Percentiles rank a stretch among this genome's conserved stretches.
Evolutionary conservation across 2,113 vertebrate genomes (phyloP).

Genomic region (Crypturellus undulatus): DNA sequence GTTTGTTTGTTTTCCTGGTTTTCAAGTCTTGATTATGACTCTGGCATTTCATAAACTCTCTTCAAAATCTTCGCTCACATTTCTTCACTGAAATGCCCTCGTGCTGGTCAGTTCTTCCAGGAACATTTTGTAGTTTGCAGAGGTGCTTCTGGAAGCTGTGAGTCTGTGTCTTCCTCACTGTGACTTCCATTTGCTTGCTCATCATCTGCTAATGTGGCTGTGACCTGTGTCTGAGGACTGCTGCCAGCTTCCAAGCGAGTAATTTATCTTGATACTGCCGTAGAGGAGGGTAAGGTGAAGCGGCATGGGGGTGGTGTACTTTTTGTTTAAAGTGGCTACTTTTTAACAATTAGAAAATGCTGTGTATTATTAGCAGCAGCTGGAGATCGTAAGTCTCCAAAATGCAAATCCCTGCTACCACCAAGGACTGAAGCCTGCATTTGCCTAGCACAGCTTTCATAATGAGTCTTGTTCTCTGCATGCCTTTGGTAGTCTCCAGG

Average conservation of each 20-base stretch:
- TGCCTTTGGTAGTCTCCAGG: fast-evolving
- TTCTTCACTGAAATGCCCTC: background rate
- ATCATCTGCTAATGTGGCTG: background rate
- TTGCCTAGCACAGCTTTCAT: fast-evolving
- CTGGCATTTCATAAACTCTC: background rate
- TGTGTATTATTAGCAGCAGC: background rate
- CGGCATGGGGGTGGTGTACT: fast-evolving
- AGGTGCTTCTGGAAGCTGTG: background rate
- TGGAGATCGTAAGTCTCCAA: background rate
- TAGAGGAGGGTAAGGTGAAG: background rate
- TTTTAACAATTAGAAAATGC: background rate
- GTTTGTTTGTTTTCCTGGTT: background rate
- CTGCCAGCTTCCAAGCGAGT: background rate
- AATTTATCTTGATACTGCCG: background rate
- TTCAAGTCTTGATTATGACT: background rate
- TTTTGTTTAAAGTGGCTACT: background rate
- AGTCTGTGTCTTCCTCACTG: background rate
- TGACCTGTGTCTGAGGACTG: background rate
- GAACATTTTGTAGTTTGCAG: background rate
- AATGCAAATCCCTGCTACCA: background rate
- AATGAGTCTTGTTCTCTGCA: fast-evolving
- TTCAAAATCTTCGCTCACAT: background rate
- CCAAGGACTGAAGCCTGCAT: background rate
- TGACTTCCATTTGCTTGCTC: background rate
- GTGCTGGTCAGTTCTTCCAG: background rate